phyloP scores from a whole-genome alignment of 2,797 vertebrate species.

The Poeciliopsis paucimaculata region DNA sequence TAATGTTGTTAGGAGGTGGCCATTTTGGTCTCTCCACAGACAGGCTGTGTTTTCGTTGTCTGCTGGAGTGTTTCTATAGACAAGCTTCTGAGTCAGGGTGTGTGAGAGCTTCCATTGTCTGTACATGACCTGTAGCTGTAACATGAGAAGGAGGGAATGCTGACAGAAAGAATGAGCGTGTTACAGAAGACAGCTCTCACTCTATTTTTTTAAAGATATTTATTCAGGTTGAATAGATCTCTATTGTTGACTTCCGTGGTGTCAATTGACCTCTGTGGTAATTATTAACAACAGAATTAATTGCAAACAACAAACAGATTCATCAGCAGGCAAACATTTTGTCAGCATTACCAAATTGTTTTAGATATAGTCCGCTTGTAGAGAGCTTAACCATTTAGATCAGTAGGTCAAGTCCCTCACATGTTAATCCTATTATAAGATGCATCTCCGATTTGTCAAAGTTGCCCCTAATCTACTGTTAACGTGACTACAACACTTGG shows the following conservation, averaged over 20 bases:
- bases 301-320: constrained; percentile 38
- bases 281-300: no score
- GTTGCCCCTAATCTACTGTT: constrained; percentile 67
- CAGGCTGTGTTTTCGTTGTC: constrained; percentile 23
- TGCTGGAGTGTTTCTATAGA: constrained; percentile 42
- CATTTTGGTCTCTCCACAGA: constrained; percentile 44
- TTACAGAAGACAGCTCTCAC: constrained; percentile 29
- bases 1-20: constrained; percentile 54
- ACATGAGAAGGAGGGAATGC: constrained; percentile 51
- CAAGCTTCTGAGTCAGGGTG: constrained; percentile 39
- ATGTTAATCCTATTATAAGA: constrained; percentile 70
- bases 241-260: neutral
- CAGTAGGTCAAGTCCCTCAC: constrained; percentile 73
- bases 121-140: constrained; percentile 56
- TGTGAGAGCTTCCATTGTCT: constrained; percentile 63
- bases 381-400: constrained; percentile 69
- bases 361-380: constrained; percentile 44
- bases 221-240: constrained; percentile 28
- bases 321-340: constrained; percentile 18
- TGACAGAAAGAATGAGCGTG: constrained; percentile 29
- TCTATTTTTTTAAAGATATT: constrained; percentile 24
- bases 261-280: constrained; percentile 8
- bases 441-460: constrained; percentile 62
- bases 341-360: constrained; percentile 29
- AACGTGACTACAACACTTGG: constrained; percentile 32